A percentile compares a stretch with the other conserved stretches of the same genome.
phyloP scores from a whole-genome alignment of 2,888 invertebrate genomes.

The Aleiodes testaceus region DNA sequence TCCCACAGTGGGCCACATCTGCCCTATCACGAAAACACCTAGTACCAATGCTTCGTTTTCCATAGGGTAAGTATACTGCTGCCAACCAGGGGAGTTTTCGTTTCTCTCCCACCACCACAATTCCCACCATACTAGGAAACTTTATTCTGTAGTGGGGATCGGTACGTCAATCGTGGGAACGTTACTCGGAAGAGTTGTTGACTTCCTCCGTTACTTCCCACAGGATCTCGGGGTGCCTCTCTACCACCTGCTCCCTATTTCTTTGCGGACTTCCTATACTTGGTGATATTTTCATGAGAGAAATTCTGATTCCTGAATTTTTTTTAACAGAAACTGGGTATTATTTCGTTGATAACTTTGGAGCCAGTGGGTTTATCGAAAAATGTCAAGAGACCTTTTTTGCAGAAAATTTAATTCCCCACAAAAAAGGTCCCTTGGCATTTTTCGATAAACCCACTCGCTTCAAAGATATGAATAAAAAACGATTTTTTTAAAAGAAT shows the following conservation, averaged over 20 bases:
- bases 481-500: background rate
- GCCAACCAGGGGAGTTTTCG: constrained; percentile 28
- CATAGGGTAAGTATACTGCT: constrained; percentile 34
- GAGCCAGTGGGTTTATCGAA: too few species aligned
- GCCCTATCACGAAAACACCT: constrained; percentile 55
- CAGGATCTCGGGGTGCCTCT: constrained; percentile 64
- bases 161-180: constrained; percentile 71
- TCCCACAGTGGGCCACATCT: constrained; percentile 72
- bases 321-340: background rate
- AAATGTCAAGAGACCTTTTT: too few species aligned
- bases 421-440: too few species aligned
- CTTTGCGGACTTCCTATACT: constrained; percentile 48
- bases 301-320: constrained; percentile 15
- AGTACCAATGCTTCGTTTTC: constrained; percentile 43
- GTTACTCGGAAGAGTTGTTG: constrained; percentile 72
- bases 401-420: too few species aligned
- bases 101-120: constrained; percentile 35
- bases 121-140: constrained; percentile 29
- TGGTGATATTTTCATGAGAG: constrained; percentile 42
- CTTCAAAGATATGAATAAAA: background rate
- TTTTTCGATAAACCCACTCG: too few species aligned
- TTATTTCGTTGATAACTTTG: too few species aligned
- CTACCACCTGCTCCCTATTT: constrained; percentile 63
- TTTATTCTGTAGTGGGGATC: constrained; percentile 14
- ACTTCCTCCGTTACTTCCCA: constrained; percentile 72